Conservation (phyloP, 1,140 invertebrate genomes). For the Bombus affinis region DNA sequence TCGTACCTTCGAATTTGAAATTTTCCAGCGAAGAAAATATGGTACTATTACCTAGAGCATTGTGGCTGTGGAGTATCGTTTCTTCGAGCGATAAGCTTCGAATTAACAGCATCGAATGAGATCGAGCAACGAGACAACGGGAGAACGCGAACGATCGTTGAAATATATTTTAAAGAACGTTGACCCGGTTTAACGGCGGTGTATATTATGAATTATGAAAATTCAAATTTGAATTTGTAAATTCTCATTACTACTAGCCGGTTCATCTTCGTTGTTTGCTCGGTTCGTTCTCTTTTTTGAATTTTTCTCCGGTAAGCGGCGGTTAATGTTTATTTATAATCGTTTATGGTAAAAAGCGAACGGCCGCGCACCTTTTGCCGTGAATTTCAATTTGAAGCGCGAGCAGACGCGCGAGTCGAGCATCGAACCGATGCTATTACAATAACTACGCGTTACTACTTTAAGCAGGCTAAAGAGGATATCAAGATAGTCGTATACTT, state of each 20-base stretch:
- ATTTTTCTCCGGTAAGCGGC: not conserved
- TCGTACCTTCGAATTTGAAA: constrained; percentile 17
- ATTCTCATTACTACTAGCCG: not conserved
- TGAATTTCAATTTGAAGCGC: constrained; percentile 15
- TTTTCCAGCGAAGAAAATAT: not conserved
- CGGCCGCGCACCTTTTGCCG: not conserved
- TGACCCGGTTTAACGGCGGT: constrained; percentile 10
- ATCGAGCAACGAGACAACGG: not conserved
- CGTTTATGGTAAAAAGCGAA: constrained; percentile 17
- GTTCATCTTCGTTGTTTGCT: not conserved
- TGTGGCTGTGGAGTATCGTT: not conserved
- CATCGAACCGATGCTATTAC: constrained; percentile 54
- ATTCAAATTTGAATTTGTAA: constrained; percentile 4
- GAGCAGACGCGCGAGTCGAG: not conserved
- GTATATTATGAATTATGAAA: constrained; percentile 20
- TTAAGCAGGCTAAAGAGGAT: constrained; percentile 53
- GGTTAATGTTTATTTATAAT: constrained; percentile 18
- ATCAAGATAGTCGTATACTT: constrained; percentile 58
- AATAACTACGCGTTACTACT: constrained; percentile 56
- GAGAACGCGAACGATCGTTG: not conserved
- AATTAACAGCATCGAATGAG: not conserved
- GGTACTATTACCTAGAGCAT: too few relatives aligned
- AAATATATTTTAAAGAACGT: not conserved
- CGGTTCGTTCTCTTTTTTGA: not conserved
- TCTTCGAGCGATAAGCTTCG: not conserved